Evolutionary conservation across 2,888 invertebrate species (phyloP).

Genomic region (Litoditis marina): DNA sequence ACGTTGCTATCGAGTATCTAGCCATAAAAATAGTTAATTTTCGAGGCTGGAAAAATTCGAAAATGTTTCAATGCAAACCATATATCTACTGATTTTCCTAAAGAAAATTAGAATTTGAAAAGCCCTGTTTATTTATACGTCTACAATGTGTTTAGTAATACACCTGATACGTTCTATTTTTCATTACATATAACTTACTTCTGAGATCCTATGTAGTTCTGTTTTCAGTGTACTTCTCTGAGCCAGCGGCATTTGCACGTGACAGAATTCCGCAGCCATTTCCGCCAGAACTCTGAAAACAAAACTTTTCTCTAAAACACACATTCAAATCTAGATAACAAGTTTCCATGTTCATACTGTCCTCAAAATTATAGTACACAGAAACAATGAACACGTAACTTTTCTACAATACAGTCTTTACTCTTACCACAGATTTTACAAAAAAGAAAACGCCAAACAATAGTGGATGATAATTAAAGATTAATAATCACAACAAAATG

Average conservation of each 20-base stretch:
- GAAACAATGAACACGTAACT: neutral
- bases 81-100: too few relatives aligned
- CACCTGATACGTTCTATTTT: too few relatives aligned
- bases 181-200: slow-evolving; percentile 20
- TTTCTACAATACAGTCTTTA: too few relatives aligned
- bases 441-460: too few relatives aligned
- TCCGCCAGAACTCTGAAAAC: slow-evolving; percentile 48
- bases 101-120: too few relatives aligned
- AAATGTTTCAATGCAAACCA: too few relatives aligned
- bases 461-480: neutral
- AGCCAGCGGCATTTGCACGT: slow-evolving; percentile 43
- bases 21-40: too few relatives aligned
- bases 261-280: slow-evolving; percentile 49
- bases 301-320: neutral
- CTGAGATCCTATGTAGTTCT: slow-evolving; percentile 37
- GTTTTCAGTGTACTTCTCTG: slow-evolving; percentile 46
- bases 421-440: too few relatives aligned
- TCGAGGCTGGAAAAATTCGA: too few relatives aligned
- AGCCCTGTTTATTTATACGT: too few relatives aligned
- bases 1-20: too few relatives aligned
- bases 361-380: neutral
- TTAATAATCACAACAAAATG: neutral
- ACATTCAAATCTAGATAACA: neutral
- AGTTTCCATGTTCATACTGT: neutral
- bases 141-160: too few relatives aligned